These are phyloP conservation scores for cat (Felis catus) DNA, from an alignment of 2,113 vertebrate genomes.

Conservation along the genomic window F.catus_Fca126_mat1.0 CM031426.1:26109001-26109500, in stretches of 20 bases:
- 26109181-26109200: neutral
- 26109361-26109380: rapidly evolving
- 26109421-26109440: neutral
- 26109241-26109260: neutral
- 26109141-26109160: neutral
- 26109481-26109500: neutral
- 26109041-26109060: neutral
- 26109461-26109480: neutral
- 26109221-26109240: neutral
- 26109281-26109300: neutral
- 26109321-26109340: neutral
- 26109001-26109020: neutral
- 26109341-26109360: neutral
- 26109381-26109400: neutral
- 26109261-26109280: neutral
- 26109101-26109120: neutral
- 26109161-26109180: neutral
- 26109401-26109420: rapidly evolving
- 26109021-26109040: neutral
- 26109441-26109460: neutral
- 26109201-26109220: neutral
- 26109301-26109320: neutral
- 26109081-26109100: neutral
- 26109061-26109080: neutral
- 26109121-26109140: neutral